Percentiles rank a stretch among this genome's conserved stretches.
These are phyloP conservation scores for Meloidogyne exigua DNA, from an alignment of 1,140 invertebrate species.

Conservation along the genomic window DNA sequence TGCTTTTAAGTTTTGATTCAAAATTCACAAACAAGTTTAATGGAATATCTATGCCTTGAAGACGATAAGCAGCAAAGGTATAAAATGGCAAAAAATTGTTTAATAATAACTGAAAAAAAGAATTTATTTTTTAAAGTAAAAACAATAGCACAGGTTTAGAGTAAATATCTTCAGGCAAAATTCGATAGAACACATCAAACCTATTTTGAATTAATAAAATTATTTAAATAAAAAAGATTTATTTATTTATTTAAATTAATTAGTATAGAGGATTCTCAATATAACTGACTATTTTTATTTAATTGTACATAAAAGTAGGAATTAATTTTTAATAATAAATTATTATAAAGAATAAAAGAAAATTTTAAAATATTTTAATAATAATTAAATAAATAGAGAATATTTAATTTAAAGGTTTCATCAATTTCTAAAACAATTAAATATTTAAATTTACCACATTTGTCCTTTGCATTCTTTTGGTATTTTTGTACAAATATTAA, in stretches of 20 bases:
- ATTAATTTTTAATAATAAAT: too few relatives aligned
- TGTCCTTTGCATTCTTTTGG: slow-evolving; percentile 53
- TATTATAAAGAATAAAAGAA: too few relatives aligned
- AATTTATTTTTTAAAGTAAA: not conserved
- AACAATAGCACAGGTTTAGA: slow-evolving; percentile 24
- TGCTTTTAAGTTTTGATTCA: slow-evolving; percentile 28
- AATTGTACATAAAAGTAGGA: too few relatives aligned
- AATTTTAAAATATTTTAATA: too few relatives aligned
- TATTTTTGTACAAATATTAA: slow-evolving; percentile 21
- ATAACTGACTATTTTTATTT: too few relatives aligned
- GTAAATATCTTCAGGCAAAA: slow-evolving; percentile 54
- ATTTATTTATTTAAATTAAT: too few relatives aligned
- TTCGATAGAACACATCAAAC: slow-evolving; percentile 62
- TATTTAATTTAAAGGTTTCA: too few relatives aligned
- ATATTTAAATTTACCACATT: slow-evolving; percentile 40
- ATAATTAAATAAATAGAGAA: too few relatives aligned
- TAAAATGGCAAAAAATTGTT: slow-evolving; percentile 60
- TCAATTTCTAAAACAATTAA: slow-evolving; percentile 3
- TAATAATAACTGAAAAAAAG: slow-evolving; percentile 34
- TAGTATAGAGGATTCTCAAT: too few relatives aligned
- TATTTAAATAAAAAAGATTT: not conserved
- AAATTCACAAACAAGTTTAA: slow-evolving; percentile 31
- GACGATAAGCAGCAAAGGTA: slow-evolving; percentile 46
- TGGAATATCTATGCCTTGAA: slow-evolving; percentile 38
- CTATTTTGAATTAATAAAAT: slow-evolving; percentile 30